phyloP scores from a whole-genome alignment of 2,113 vertebrate genomes.

The Lasiurus cinereus region DNA sequence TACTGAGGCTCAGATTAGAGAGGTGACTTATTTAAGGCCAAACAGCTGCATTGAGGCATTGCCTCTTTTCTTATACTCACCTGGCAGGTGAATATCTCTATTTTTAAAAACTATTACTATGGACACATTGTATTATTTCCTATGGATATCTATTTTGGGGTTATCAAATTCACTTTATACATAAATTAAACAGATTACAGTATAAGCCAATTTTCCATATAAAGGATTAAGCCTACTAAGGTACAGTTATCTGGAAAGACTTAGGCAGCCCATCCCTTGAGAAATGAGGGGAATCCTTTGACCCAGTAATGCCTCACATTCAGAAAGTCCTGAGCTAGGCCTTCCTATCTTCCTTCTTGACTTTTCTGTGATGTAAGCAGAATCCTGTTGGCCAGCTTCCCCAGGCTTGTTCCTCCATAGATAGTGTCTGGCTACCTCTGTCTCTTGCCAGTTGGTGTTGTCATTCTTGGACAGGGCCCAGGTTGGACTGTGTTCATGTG shows the following conservation, averaged over 20 bases:
- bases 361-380: slow-evolving; percentile 20
- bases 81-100: neutral
- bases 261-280: neutral
- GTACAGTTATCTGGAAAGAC: neutral
- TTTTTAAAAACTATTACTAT: neutral
- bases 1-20: neutral
- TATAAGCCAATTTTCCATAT: neutral
- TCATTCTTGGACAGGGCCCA: slow-evolving; percentile 63
- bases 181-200: neutral
- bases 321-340: neutral
- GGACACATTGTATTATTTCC: neutral
- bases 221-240: neutral
- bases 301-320: neutral
- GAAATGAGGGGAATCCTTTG: neutral
- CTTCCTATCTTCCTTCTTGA: neutral
- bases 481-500: neutral
- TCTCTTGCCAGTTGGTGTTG: slow-evolving; percentile 32
- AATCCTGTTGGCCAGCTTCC: neutral
- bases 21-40: neutral
- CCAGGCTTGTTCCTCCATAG: neutral
- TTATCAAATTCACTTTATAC: slow-evolving; percentile 7
- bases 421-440: slow-evolving; percentile 9
- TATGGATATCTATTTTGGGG: neutral
- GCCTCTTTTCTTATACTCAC: neutral
- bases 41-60: neutral